Base-by-base conservation (phyloP, 2,888 invertebrate genomes). In the Cryptocephalus moraei region DNA sequence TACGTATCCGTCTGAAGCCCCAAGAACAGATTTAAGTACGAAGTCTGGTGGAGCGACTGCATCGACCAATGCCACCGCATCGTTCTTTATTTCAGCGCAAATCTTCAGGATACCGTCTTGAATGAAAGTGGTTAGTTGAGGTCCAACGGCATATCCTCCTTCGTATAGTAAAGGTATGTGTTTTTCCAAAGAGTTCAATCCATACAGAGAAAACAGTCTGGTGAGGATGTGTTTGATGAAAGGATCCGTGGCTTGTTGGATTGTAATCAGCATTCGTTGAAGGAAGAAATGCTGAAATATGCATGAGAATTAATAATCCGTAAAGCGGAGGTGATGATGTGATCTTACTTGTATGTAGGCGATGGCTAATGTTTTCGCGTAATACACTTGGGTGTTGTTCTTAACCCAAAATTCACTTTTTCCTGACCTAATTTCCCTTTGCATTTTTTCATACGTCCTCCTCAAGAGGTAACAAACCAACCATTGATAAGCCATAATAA, bases 1-100 rank as follows among this genome's bases (percentile, higher is more conserved):
- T 70, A 89, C 91, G 77, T 87, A 77, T 65, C 94, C 94, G 70
- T 93, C 90, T 8, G 89, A 81, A 61, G 76, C 73, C 34, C 92
- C 94, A n/a, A 95, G 75, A 0, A 86, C 81, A 0, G 93, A 93
- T 62, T 85, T 84, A 10, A 94, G 72, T 52, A 91, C 78, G 68
- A 86, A 90, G 73, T 94, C 94, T 0, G 89, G 85, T 1, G 91
- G 91, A 0, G 93, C 90, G 43, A 94, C 75, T 0, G 81, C 80
- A 72, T 95, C 94, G 0, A 80, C 83, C 32, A 94, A 73, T 1
- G 85, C 64, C 1, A 91, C 81, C 0, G 88, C 82, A 41, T 91
- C 84, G n/a, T 82, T 75, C 60, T 84, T 80, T 6, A 91, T 56
- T 33, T 69, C 63, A 0, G 69, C 62, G 64, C 91, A 84, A 34